Conservation (phyloP, 2,113 vertebrate genomes). For the Labrus mixtus region DNA sequence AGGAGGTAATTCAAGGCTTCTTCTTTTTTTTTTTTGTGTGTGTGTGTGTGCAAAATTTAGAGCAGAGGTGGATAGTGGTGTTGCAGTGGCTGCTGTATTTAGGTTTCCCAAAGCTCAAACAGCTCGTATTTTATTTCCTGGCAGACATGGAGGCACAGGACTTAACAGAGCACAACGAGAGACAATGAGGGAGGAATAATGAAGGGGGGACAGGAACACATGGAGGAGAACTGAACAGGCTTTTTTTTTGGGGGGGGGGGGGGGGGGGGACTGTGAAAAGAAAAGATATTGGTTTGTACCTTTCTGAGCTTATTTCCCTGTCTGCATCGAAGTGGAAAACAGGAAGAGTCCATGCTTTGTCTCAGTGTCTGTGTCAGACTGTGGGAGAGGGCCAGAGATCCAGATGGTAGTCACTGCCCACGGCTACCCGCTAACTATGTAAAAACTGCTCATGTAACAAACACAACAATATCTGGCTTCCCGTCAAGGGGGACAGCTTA, state of each 20-base stretch:
- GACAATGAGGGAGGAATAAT: conserved; percentile 31
- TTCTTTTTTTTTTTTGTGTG: too few species aligned
- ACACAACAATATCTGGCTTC: conserved; percentile 52
- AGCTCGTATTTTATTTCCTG: conserved; percentile 39
- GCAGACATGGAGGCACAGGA: conserved; percentile 33
- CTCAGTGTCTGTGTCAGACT: conserved; percentile 50
- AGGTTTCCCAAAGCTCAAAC: conserved; percentile 33
- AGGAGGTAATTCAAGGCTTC: conserved; percentile 49
- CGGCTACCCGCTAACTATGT: conserved; percentile 56
- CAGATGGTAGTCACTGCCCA: conserved; percentile 75
- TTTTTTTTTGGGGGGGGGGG: too few species aligned
- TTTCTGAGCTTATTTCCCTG: conserved; percentile 3
- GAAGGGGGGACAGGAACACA: not conserved
- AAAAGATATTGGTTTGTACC: conserved; percentile 22
- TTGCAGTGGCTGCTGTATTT: conserved; percentile 51
- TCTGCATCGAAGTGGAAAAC: conserved; percentile 30
- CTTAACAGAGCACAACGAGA: conserved; percentile 42
- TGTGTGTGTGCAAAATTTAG: conserved; percentile 42
- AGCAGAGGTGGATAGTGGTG: conserved; percentile 26
- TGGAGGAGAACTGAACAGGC: not conserved
- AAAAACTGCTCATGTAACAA: conserved; percentile 71
- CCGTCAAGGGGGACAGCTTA: conserved; percentile 41
- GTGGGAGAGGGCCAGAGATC: conserved; percentile 49
- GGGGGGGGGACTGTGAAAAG: not conserved
- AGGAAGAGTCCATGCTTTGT: conserved; percentile 39